A percentile compares a stretch with the other conserved stretches of the same genome.
These are phyloP conservation scores for Corythaixoides concolor DNA, from an alignment of 2,113 vertebrate species.

Conservation along the genomic window DNA sequence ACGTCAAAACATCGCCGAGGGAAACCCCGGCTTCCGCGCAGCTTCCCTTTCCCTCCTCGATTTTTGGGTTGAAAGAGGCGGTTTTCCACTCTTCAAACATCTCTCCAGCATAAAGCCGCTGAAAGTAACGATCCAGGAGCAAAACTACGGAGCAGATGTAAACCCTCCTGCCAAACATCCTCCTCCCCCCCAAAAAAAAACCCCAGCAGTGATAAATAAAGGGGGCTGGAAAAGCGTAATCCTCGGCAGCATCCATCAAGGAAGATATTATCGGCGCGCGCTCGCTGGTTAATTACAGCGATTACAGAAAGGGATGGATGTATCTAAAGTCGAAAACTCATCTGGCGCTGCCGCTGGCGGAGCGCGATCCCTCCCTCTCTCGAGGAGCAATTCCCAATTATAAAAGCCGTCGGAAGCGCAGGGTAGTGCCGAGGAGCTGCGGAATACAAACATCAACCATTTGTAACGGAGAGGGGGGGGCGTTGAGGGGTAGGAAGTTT, in stretches of 20 bases:
- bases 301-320: not conserved
- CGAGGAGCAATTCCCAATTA: not conserved
- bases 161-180: not conserved
- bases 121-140: not conserved
- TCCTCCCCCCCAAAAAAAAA: not conserved
- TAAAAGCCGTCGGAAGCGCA: not conserved
- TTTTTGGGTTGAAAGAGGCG: not conserved
- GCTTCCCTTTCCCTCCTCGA: not conserved
- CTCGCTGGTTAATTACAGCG: not conserved
- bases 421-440: not conserved
- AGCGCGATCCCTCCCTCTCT: not conserved
- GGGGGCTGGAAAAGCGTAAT: not conserved
- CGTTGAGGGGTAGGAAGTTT: not conserved
- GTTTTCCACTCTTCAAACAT: not conserved
- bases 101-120: not conserved
- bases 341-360: not conserved
- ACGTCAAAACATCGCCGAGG: rapidly evolving
- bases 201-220: not conserved
- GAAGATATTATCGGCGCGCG: not conserved
- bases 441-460: not conserved
- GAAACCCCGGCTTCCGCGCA: not conserved
- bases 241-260: not conserved
- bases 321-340: not conserved
- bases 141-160: not conserved
- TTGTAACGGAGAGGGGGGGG: not conserved